Conservation (phyloP, 1,140 invertebrate species). For the Drosophila malerkotliana region DNA sequence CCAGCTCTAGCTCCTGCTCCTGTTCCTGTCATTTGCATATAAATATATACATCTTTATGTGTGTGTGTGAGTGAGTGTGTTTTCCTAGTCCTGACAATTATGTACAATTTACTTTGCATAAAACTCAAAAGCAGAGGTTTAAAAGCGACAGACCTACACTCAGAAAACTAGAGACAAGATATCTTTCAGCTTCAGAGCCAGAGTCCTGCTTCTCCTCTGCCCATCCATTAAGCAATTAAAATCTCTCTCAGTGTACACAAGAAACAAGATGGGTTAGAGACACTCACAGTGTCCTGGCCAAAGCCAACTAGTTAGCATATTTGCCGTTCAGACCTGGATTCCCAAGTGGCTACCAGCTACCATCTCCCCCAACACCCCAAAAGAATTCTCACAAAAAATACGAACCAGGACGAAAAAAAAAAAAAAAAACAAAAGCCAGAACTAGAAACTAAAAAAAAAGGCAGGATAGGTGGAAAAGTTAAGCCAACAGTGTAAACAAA, state of each 20-base stretch:
- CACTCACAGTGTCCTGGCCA: constrained; percentile 12
- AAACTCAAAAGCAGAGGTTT: constrained; percentile 64
- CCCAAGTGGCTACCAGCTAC: constrained; percentile 6
- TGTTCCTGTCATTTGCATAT: constrained; percentile 61
- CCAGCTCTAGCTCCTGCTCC: not conserved
- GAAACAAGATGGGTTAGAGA: not conserved
- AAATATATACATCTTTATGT: not conserved
- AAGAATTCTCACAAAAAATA: constrained; percentile 15
- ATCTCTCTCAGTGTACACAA: not conserved
- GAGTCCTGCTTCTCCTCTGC: not conserved
- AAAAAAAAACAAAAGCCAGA: not conserved
- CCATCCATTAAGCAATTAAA: not conserved
- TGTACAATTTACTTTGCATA: constrained; percentile 81
- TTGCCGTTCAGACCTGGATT: constrained; percentile 37
- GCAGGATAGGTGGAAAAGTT: constrained; percentile 11
- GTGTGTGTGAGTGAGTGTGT: constrained; percentile 6
- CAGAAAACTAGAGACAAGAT: not conserved
- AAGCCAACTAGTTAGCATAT: constrained; percentile 58
- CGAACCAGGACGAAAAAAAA: not conserved
- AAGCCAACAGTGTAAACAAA: constrained; percentile 33
- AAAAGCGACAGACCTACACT: constrained; percentile 11
- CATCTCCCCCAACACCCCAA: not conserved
- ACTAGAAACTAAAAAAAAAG: constrained; percentile 2
- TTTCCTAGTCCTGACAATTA: constrained; percentile 66
- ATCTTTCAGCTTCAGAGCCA: not conserved